phyloP scores from a whole-genome alignment of 2,113 vertebrate species.

The Syngnathus scovelli region DNA sequence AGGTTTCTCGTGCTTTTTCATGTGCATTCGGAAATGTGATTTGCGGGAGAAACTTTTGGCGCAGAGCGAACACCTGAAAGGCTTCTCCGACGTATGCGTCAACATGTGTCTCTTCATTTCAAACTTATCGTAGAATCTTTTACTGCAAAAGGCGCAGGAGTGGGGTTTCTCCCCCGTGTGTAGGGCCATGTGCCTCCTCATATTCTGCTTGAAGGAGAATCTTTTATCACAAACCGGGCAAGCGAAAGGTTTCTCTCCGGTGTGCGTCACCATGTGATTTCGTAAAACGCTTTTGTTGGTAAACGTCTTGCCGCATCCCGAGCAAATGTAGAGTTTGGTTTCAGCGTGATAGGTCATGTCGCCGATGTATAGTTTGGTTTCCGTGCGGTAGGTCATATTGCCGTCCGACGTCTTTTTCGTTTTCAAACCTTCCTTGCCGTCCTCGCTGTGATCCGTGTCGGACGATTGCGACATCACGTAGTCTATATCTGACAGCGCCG shows the following conservation, averaged over 20 bases:
- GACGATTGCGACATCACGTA: not conserved
- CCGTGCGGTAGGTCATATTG: not conserved
- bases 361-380: not conserved
- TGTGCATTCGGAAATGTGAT: not conserved
- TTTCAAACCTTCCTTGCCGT: not conserved
- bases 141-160: not conserved
- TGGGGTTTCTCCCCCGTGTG: not conserved
- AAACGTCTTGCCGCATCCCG: not conserved
- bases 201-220: constrained; percentile 1
- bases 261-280: constrained; percentile 4
- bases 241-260: constrained; percentile 1
- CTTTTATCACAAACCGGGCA: not conserved
- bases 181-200: not conserved
- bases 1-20: not conserved
- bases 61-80: not conserved
- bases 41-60: not conserved
- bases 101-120: constrained; percentile 1
- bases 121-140: not conserved
- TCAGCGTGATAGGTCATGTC: not conserved
- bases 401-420: not conserved
- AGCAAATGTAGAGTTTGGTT: not conserved
- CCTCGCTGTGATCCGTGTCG: not conserved
- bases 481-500: not conserved
- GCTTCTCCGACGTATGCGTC: not conserved
- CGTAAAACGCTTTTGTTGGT: not conserved